phyloP scores from a whole-genome alignment of 2,797 vertebrate genomes.

The Lacerta bilineata region DNA sequence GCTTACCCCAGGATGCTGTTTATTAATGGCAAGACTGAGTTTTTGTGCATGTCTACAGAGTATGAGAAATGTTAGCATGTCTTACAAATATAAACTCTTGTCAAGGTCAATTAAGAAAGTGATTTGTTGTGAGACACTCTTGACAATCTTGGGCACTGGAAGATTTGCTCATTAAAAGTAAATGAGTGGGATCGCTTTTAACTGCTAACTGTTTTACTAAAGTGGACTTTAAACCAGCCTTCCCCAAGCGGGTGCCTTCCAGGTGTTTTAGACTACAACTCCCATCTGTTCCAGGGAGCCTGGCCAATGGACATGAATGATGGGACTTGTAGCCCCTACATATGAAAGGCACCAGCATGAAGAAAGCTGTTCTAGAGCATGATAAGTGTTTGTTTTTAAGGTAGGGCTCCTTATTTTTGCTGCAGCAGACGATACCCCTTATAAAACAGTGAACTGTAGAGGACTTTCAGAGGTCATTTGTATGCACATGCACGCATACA shows the following conservation, averaged over 20 bases:
- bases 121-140: not conserved
- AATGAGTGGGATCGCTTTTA: no score
- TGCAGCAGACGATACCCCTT: not conserved
- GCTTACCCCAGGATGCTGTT: no score
- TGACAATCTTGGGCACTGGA: not conserved
- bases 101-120: not conserved
- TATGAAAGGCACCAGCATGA: not conserved
- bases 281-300: not conserved
- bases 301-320: not conserved
- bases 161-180: no score
- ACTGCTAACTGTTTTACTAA: no score
- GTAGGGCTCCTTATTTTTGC: not conserved
- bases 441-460: not conserved
- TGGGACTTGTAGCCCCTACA: not conserved
- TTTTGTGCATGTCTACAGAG: no score
- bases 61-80: no score
- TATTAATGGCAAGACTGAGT: no score
- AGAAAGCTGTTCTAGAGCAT: not conserved
- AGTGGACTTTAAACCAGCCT: not conserved
- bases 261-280: not conserved
- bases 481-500: not conserved
- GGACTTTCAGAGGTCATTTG: not conserved
- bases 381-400: not conserved
- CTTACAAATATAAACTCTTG: not conserved
- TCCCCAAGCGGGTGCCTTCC: not conserved